Base-by-base conservation (phyloP, 1,140 invertebrate species). In the Drosophila nebulosa region DNA sequence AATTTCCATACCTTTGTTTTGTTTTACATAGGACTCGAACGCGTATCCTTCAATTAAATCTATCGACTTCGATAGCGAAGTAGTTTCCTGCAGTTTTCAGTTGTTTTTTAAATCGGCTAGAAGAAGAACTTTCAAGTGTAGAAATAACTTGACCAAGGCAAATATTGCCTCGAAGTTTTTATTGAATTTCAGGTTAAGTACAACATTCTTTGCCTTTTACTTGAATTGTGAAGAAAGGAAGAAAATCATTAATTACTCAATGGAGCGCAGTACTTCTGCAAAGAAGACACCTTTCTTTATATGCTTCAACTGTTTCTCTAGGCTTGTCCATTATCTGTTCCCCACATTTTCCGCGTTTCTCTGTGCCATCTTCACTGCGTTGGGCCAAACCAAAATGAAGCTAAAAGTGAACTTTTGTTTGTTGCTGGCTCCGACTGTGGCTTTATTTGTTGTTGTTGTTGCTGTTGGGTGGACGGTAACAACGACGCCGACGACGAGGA, bases 341-440 rank as follows among this genome's bases (percentile, higher is more conserved):
- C 4, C n/a, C 24, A 10, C 21, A 21, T 24, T 60, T 42, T 35
- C 46, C n/a, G n/a, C n/a, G n/a, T n/a, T n/a, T n/a, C n/a, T 26
- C 32, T 58, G 16, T 42, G 12, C n/a, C n/a, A n/a, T 24, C 36
- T 30, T 35, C 61, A 16, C 55, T 69, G 12, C 21, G 26, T 27
- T 35, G 68, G 60, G 58, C 58, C 67, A 62, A 53, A 42, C 16
- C 69, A 56, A 42, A 72, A 53, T 39, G 60, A 72, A 73, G 60
- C 69, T 72, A 57, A 64, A 72, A 30, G 60, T 73, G 70, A 73
- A 73, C 70, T 64, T 71, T 73, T 53, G 70, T 69, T 55, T 67
- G 58, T 18, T 24, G 55, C 16, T 46, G 51, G 51, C 46, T 61
- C 9, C 39, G 39, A 46, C 18, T 46, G 16, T 46, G 39, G 39